Evolutionary conservation across 2,113 vertebrate genomes (phyloP).

Genomic region (Fregata magnificens): DNA sequence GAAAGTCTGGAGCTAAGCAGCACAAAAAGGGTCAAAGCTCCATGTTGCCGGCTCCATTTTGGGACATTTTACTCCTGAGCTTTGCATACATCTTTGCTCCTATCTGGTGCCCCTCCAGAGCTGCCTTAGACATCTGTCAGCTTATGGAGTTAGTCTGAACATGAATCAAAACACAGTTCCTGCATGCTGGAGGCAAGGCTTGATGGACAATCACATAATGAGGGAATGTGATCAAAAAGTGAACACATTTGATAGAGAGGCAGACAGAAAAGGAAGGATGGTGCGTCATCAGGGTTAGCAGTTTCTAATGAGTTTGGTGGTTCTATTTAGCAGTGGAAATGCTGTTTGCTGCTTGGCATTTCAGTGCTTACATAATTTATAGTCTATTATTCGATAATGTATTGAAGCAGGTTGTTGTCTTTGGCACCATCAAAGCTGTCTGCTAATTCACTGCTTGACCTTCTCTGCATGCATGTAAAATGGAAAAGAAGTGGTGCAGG

Average conservation of each 20-base stretch:
- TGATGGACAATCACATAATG: background rate
- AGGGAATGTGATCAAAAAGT: background rate
- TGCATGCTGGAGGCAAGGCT: background rate
- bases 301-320: background rate
- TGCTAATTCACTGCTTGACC: conserved; percentile 53
- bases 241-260: background rate
- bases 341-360: conserved; percentile 51
- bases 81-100: background rate
- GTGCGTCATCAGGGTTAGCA: background rate
- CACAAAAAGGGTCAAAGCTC: background rate
- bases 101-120: fast-evolving
- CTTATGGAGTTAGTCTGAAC: background rate
- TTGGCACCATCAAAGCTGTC: conserved; percentile 44
- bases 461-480: conserved; percentile 32
- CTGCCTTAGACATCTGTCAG: background rate
- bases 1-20: background rate
- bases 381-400: conserved; percentile 55
- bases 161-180: background rate
- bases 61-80: background rate
- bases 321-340: conserved; percentile 41
- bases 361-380: conserved; percentile 57
- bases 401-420: conserved; percentile 49
- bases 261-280: background rate
- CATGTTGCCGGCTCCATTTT: background rate
- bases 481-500: background rate